phyloP scores from a whole-genome alignment of 2,113 vertebrate genomes.

The Oreocharis arfaki region DNA sequence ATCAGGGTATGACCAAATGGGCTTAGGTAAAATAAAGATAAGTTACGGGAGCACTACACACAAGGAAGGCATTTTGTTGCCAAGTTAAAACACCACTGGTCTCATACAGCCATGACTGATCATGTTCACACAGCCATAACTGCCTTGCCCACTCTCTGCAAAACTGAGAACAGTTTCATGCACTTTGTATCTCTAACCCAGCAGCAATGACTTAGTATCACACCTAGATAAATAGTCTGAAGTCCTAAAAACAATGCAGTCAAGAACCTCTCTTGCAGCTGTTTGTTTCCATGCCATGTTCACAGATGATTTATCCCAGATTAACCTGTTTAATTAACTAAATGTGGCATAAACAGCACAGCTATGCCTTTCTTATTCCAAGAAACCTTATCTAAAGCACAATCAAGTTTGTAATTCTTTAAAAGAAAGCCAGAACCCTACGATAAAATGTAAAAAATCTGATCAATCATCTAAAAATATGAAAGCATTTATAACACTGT shows the following conservation, averaged over 20 bases:
- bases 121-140: not conserved
- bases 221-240: not conserved
- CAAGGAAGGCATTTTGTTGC: not conserved
- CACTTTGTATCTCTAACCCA: not conserved
- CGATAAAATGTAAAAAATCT: not conserved
- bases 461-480: not conserved
- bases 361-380: not conserved
- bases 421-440: not conserved
- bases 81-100: not conserved
- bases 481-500: not conserved
- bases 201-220: not conserved
- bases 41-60: not conserved
- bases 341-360: not conserved
- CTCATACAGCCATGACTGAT: not conserved
- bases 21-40: not conserved
- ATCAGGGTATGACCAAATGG: not conserved
- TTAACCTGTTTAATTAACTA: conserved; percentile 5
- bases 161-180: not conserved
- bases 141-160: not conserved
- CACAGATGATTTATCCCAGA: not conserved
- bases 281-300: not conserved
- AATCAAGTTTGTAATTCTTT: not conserved
- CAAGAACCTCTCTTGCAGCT: not conserved
- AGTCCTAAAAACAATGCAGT: not conserved
- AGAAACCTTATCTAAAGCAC: not conserved